Evolutionary conservation across 2,797 vertebrate species (phyloP).

Genomic region (Amblyopsis hoosieri): DNA sequence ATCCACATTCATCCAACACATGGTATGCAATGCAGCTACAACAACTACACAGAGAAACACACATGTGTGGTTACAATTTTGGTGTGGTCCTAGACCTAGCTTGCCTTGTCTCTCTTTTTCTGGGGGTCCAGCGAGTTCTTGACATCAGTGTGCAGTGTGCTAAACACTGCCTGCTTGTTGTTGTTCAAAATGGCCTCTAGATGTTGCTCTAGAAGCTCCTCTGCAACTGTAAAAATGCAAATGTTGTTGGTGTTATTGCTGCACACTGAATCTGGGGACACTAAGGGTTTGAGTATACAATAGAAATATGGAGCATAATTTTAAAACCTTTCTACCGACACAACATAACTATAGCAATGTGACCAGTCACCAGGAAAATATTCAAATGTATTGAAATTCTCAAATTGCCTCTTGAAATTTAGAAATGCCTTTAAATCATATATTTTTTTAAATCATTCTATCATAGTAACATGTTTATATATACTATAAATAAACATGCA

Average conservation of each 20-base stretch:
- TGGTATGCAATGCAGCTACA: too few species aligned
- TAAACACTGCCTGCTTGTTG: constrained; percentile 60
- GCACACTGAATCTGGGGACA: neutral
- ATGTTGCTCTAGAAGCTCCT: constrained; percentile 65
- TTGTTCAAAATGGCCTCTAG: constrained; percentile 71
- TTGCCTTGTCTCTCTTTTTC: constrained; percentile 55
- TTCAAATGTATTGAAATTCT: too few species aligned
- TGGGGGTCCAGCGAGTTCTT: constrained; percentile 43
- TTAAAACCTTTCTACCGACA: too few species aligned
- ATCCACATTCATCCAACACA: constrained; percentile 12
- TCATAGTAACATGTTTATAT: too few species aligned
- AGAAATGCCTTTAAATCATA: too few species aligned
- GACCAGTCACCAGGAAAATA: too few species aligned
- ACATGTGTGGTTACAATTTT: neutral
- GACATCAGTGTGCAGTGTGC: constrained; percentile 58
- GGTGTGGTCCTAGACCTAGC: constrained; percentile 4
- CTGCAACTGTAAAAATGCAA: constrained; percentile 46
- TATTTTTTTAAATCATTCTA: too few species aligned
- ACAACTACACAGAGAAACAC: neutral
- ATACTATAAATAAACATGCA: too few species aligned
- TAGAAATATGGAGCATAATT: too few species aligned
- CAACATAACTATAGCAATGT: too few species aligned
- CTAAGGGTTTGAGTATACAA: neutral
- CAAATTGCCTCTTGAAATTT: too few species aligned
- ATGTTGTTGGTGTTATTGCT: neutral